Evolutionary conservation across 2,797 vertebrate species (phyloP).

Genomic region (Margarornis squamiger): DNA sequence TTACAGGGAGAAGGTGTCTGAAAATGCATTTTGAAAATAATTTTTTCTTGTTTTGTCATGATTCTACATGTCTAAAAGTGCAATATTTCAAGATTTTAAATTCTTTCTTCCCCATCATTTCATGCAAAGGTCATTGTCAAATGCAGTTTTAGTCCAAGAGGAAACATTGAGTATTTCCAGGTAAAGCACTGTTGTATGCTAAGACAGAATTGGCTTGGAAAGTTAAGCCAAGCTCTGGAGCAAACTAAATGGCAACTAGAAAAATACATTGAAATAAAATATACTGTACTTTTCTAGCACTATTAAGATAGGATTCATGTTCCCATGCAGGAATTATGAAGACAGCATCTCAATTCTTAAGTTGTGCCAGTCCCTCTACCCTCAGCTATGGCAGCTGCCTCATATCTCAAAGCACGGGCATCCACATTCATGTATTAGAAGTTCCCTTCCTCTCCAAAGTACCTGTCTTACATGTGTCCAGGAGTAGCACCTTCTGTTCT

Average conservation of each 20-base stretch:
- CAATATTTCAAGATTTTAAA: not conserved
- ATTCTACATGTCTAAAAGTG: not conserved
- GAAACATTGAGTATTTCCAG: not conserved
- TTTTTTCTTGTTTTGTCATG: not conserved
- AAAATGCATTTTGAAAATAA: not conserved
- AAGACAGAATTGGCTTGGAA: not conserved
- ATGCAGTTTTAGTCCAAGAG: not conserved
- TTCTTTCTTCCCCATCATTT: not conserved
- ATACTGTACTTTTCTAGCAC: not conserved
- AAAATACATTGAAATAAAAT: not conserved
- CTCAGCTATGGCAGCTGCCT: not conserved
- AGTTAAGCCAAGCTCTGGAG: not conserved
- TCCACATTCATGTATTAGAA: accelerated
- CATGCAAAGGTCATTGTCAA: not conserved
- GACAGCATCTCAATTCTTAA: not conserved
- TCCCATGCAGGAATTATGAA: not conserved
- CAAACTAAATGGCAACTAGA: not conserved
- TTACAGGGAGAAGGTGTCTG: not conserved
- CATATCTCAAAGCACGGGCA: not conserved
- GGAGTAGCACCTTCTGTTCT: not conserved
- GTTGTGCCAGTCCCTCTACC: not conserved
- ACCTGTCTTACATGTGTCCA: accelerated
- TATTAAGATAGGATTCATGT: not conserved
- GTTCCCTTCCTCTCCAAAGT: not conserved
- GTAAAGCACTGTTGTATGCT: not conserved